Percentiles rank a stretch among this genome's conserved stretches.
Evolutionary conservation across 2,888 invertebrate genomes (phyloP).

Genomic region (Metopia argyrocephala): DNA sequence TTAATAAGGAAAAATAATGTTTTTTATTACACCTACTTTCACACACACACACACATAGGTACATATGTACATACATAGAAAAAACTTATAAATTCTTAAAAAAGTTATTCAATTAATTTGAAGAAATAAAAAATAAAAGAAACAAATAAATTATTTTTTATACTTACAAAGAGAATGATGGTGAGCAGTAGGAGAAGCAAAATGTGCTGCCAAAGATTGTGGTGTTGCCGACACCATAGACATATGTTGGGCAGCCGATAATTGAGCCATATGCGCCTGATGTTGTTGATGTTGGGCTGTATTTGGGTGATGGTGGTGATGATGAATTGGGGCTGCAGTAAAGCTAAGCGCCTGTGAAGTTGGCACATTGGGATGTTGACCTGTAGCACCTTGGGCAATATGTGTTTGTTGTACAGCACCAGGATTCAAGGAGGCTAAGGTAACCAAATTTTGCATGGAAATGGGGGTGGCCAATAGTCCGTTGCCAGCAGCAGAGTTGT

Average conservation of each 20-base stretch:
- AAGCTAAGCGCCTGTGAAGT: conserved; percentile 57
- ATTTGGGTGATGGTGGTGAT: conserved; percentile 66
- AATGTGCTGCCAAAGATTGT: conserved; percentile 68
- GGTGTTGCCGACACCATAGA: conserved; percentile 79
- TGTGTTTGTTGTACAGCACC: conserved; percentile 33
- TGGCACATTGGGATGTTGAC: conserved; percentile 71
- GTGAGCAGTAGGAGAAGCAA: conserved; percentile 71
- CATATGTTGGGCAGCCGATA: conserved; percentile 71
- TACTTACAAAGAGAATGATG: conserved; percentile 78
- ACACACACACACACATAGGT: conserved; percentile 7
- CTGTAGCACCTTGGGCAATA: conserved; percentile 60
- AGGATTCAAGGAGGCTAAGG: conserved; percentile 79
- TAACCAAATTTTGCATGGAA: conserved; percentile 94
- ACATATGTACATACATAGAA: conserved; percentile 11
- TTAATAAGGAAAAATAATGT: not conserved
- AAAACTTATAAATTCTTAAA: not conserved
- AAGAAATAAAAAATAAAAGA: not conserved
- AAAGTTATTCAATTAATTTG: not conserved
- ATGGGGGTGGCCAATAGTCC: conserved; percentile 83
- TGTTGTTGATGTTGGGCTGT: conserved; percentile 74
- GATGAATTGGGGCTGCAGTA: conserved; percentile 77
- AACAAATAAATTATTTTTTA: not conserved
- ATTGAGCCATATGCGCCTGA: conserved; percentile 68
- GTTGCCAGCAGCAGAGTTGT: conserved; percentile 78
- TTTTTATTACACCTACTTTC: not conserved